These are phyloP conservation scores for Heterodera filipjevi DNA, from an alignment of 2,888 invertebrate genomes.

Conservation along the genomic window DNA sequence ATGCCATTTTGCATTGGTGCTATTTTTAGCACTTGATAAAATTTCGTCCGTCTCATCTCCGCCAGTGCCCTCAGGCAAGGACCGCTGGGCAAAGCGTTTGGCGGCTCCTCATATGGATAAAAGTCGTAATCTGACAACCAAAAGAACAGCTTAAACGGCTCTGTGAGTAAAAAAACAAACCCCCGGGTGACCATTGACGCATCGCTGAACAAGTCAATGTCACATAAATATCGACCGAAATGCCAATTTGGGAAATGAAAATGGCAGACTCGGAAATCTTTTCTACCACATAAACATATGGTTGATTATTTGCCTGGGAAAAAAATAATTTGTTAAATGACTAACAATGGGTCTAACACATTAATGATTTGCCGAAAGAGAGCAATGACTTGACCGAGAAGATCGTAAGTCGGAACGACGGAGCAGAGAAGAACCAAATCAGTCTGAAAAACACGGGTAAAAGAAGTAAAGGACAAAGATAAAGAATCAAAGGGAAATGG, in stretches of 20 bases:
- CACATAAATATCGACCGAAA: constrained; percentile 8
- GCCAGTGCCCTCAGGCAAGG: constrained; percentile 25
- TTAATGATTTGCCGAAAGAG: background rate
- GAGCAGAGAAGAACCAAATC: constrained; percentile 29
- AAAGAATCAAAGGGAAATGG: no score
- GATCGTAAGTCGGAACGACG: constrained; percentile 16
- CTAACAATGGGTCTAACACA: background rate
- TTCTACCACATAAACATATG: background rate
- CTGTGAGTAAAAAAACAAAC: background rate
- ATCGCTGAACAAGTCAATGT: constrained; percentile 16
- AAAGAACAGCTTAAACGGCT: no score
- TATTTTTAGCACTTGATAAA: constrained; percentile 25
- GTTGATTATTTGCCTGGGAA: background rate
- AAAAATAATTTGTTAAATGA: background rate
- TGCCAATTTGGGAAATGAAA: constrained; percentile 6
- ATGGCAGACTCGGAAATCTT: constrained; percentile 8
- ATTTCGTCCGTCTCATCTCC: constrained; percentile 28
- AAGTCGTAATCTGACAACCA: background rate
- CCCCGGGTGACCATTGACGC: constrained; percentile 23
- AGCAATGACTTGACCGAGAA: constrained; percentile 5
- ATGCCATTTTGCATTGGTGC: background rate
- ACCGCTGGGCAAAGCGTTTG: constrained; percentile 18
- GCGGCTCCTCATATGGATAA: constrained; percentile 21
- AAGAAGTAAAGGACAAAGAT: no score
- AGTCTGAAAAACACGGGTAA: background rate